Base-by-base conservation (phyloP, 2,888 invertebrate genomes). In the Troides aeacus region DNA sequence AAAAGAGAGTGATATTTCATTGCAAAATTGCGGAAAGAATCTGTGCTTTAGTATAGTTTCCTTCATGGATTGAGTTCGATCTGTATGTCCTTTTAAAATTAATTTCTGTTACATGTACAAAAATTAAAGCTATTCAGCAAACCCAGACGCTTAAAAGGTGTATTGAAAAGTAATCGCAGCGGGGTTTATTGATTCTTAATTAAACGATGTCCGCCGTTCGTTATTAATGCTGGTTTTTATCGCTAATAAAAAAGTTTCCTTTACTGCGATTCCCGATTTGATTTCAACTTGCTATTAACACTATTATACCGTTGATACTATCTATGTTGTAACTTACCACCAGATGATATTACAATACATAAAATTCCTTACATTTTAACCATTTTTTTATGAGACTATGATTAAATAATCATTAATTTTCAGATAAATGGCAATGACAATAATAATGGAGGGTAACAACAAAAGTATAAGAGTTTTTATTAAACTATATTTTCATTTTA, bases 141-240 rank as follows among this genome's bases (percentile, higher is more conserved):
- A 36, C 42, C 57, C 42, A 62, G 42, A 56, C 57, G 39, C 42
- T 62, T 67, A 67, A 62, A 67, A 62, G 42, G 42, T 36, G 50
- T 24, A 24, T 56, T 56, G 57, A 67, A 67, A 67, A 67, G 67
- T 62, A 62, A 62, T 67, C 30, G 67, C 62, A 62, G 62, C 24
- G 42, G 67, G 67, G 42, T 57, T 46, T 67, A 67, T 67, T 53
- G 67, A 67, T 58, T 67, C 67, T 67, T 67, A 62, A 67, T 67
- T 67, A 67, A 67, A 67, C 67, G 42, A 53, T 62, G 62, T 67
- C 67, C 62, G 62, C 67, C 62, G 42, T 67, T 53, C 62, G 56
- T 67, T 62, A 67, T 67, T 62, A 67, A 67, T 67, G 57, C 56
- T 56, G 67, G 57, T 62, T 57, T 67, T 67, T 67, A 67, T 67